Percentiles rank a stretch among this genome's conserved stretches.
phyloP scores from a whole-genome alignment of 2,797 vertebrate species.

The Balearica regulorum region DNA sequence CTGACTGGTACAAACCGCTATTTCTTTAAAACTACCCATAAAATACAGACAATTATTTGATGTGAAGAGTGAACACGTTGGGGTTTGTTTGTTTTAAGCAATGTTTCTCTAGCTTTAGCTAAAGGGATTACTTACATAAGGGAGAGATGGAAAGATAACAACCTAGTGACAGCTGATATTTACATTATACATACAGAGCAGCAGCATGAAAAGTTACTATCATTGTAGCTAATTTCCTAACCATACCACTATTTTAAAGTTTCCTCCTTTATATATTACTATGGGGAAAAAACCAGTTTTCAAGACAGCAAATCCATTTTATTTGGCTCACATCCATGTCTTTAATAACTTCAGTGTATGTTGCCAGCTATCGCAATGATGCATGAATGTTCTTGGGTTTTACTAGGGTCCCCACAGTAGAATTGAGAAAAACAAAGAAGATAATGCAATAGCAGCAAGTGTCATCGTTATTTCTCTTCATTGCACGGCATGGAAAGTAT shows the following conservation, averaged over 20 bases:
- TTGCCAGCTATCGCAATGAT: background rate
- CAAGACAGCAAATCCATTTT: background rate
- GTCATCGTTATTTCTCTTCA: background rate
- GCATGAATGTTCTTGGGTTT: background rate
- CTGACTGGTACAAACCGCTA: background rate
- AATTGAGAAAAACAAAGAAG: background rate
- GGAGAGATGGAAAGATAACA: background rate
- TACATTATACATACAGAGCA: background rate
- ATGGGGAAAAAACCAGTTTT: background rate
- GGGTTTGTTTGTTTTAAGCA: background rate
- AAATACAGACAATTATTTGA: background rate
- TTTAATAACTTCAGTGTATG: background rate
- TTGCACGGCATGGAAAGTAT: background rate
- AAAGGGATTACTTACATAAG: background rate
- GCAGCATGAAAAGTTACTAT: background rate
- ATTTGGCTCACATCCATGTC: background rate
- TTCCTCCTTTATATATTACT: background rate
- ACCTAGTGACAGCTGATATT: background rate
- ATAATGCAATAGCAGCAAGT: background rate
- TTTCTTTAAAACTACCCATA: background rate
- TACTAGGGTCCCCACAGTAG: background rate
- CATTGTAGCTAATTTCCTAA: background rate
- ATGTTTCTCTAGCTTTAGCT: background rate
- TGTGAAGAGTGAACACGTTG: fast-evolving
- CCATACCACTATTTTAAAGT: background rate